Evolutionary conservation across 2,797 vertebrate genomes (phyloP), one percentile per base, ranked within the genome.

Genomic region (Manis crassicaudata): DNA sequence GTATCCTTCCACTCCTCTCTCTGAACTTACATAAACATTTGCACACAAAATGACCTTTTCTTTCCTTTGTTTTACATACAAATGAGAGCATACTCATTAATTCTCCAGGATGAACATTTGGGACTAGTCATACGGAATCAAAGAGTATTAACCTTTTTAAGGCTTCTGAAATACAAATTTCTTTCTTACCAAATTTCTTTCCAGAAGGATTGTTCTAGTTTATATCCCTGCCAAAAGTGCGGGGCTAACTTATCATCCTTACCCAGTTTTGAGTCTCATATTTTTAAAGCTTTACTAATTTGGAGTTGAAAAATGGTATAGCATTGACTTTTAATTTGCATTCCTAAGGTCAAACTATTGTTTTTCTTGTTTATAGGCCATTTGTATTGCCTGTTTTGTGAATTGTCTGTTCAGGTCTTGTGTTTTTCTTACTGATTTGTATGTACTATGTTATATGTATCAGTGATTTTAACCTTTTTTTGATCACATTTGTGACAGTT

Each of bases 31-130:
- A 82, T 82, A 95, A 95, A 96, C 46, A 88, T 67, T 92, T 96
- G 83, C 29, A 90, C 21, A 96, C 72, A 93, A 94, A 96, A 95
- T 92, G 52, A 86, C 16, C 73, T 96, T 95, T 88, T 65, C 62
- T 96, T 94, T 72, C 35, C 63, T 93, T 93, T 94, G 76, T 92
- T 97, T 97, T 94, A 40, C 88, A 90, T 97, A 94, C 81, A 94
- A 75, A 72, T 93, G 54, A 72, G 60, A 93, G 35, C 52, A 90
- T 87, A 93, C 81, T 85, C 76, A 80, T 94, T 85, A 81, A 97
- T 95, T 97, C 77, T 91, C n/a, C 50, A 91, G 40, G 60, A 60
- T 91, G 88, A 95, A 88, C 58, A 88, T 88, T 97, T 76, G 27
- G 68, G 88, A 95, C 40, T 90, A 92, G 52, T 92, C 5, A 94